Evolutionary conservation across 2,113 vertebrate species (phyloP), one percentile per base, ranked within the genome.

Genomic region (Phalacrocorax brasilianus): DNA sequence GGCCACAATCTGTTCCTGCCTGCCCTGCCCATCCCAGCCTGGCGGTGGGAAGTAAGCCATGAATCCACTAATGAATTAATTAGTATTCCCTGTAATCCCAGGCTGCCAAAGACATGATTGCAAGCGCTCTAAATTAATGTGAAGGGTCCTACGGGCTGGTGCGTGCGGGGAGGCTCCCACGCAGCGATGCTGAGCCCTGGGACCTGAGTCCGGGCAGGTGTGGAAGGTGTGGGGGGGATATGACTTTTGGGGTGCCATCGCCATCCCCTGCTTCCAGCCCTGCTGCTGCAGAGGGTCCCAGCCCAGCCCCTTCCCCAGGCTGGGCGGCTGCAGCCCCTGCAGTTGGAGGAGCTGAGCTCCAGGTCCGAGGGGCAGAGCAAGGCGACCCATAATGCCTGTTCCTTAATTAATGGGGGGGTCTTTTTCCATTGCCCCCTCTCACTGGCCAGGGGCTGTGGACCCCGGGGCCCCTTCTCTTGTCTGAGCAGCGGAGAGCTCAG

Each of bases 1-100:
- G 96, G 91, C 55, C 47, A 22, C 94, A 97, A 97, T 94, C 97
- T 97, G 96, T 95, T 95, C 96, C 28, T 30, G 59, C 77, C 8
- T 13, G 26, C 79, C 80, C 92, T 21, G 55, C 12, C 70, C 74
- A 32, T n/a, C 66, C 76, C 80, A 8, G 85, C 53, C 85, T 5
- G 35, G 74, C 68, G 67, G n/a, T 24, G 73, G 80, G 53, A 65
- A 76, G 27, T 14, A 47, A 91, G 77, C 76, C 85, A 8, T 16
- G 78, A 70, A 30, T 35, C 62, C 77, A 2, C 59, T 92, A 95
- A 96, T 90, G 94, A 95, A 93, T 96, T 92, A 82, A 95, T 97
- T 93, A 96, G 94, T 58, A 91, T 91, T 92, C 86, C 83, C 73
- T 5, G 7, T 92, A 88, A 96, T 93, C 94, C 94, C 88, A 42